Base-by-base conservation (phyloP, 1,140 invertebrate species). In the Pogonomyrmex barbatus region DNA sequence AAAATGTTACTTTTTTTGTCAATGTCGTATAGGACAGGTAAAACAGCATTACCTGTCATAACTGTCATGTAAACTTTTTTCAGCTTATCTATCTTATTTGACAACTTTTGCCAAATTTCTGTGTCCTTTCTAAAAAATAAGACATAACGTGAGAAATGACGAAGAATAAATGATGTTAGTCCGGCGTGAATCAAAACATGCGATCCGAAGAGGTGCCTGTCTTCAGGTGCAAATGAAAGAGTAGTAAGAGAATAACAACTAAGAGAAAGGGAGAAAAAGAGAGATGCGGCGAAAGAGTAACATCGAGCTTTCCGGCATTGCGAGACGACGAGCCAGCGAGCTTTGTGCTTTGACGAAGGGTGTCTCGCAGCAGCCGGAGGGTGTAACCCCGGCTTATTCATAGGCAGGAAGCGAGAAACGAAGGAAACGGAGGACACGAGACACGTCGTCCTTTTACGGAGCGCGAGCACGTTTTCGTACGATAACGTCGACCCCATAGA, bases 381-480 rank as follows among this genome's bases (percentile, higher is more conserved):
- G 93, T 92, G 92, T 93, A 93, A 92, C 92, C 92, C 91, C 91
- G 91, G 92, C 91, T 93, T 93, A 94, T 94, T 94, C 93, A 94
- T 92, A 91, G 91, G 89, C 91, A 92, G 93, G 94, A 95, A 95
- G 92, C 87, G 87, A 81, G 88, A 92, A 93, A 92, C 90, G 92
- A 93, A 94, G 92, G 92, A 94, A 93, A 90, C 93, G 92, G 92
- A 94, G 92, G 67, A 92, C 92, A 87, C 92, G 92, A 92, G 91
- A 91, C 92, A 92, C 91, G 94, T 94, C 93, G 92, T 89, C 91
- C 92, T 84, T 76, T 87, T 87, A 84, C 84, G 71, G 17, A 50
- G 54, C 63, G 70, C 87, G 70, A 79, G 73, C 86, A 83, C 88
- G 88, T 86, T 86, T 86, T 88, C 70, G 75, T 85, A 50, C 81